Evolutionary conservation across 2,888 invertebrate genomes (phyloP).

Genomic region (Heliothis peltigera): DNA sequence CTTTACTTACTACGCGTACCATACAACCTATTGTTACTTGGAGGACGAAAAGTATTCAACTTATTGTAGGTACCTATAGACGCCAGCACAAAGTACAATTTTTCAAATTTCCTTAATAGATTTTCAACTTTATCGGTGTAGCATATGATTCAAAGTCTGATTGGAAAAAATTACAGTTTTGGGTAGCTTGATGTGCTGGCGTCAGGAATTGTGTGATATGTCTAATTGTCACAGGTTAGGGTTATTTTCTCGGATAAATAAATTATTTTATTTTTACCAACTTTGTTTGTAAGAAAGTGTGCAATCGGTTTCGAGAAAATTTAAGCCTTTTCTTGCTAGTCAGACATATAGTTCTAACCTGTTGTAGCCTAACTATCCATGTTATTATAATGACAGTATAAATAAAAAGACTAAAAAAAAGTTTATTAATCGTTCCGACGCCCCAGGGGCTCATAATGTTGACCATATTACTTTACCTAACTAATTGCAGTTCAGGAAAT

Average conservation of each 20-base stretch:
- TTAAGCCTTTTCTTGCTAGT: background rate
- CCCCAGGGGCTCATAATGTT: slow-evolving; percentile 46
- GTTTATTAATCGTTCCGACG: slow-evolving; percentile 43
- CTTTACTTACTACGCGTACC: slow-evolving; percentile 53
- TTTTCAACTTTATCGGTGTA: too few species aligned
- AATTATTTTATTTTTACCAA: too few species aligned
- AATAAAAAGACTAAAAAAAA: slow-evolving; percentile 33
- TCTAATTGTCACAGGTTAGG: too few species aligned
- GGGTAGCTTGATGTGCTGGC: too few species aligned
- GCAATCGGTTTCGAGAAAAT: background rate
- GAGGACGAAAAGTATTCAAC: slow-evolving; percentile 19
- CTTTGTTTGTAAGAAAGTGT: too few species aligned
- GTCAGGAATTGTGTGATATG: too few species aligned
- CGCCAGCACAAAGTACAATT: too few species aligned
- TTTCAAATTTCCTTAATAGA: too few species aligned
- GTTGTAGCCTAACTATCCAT: slow-evolving; percentile 22
- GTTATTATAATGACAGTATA: slow-evolving; percentile 34
- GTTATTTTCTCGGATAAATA: too few species aligned
- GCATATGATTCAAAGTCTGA: too few species aligned
- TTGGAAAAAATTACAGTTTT: too few species aligned
- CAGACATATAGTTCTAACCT: slow-evolving; percentile 12
- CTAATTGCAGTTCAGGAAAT: slow-evolving; percentile 52
- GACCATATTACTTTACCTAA: slow-evolving; percentile 46
- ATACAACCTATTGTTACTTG: slow-evolving; percentile 39
- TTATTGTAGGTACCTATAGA: slow-evolving; percentile 23